Conservation (phyloP, 2,888 invertebrate species). For the Drosophila prostipennis region DNA sequence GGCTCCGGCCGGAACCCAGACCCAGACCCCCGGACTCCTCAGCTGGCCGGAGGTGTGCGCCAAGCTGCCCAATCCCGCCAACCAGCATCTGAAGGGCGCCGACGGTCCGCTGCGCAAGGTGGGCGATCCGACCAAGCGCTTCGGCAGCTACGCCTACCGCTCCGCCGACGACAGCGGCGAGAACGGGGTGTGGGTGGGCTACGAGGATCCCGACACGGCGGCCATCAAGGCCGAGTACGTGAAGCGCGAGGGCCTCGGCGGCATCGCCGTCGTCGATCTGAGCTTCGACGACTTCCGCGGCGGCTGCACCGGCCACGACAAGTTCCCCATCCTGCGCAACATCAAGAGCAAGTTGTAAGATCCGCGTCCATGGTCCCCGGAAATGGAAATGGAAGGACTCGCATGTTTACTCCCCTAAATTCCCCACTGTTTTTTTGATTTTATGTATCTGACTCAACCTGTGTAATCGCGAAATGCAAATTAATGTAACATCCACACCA, state of each 20-base stretch:
- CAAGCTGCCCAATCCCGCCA: slow-evolving; percentile 88
- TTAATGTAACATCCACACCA: slow-evolving; percentile 18
- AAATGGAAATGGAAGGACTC: too few species aligned
- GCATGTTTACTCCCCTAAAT: slow-evolving; percentile 1
- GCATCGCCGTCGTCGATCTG: slow-evolving; percentile 90
- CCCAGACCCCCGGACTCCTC: slow-evolving; percentile 88
- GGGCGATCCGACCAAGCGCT: slow-evolving; percentile 92
- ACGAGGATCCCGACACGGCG: slow-evolving; percentile 92
- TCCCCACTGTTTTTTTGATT: slow-evolving; percentile 7
- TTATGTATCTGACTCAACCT: slow-evolving; percentile 19
- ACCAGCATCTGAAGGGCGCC: slow-evolving; percentile 87
- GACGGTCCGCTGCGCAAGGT: slow-evolving; percentile 89
- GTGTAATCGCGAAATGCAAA: slow-evolving; percentile 27
- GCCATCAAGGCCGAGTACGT: slow-evolving; percentile 91
- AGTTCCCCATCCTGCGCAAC: slow-evolving; percentile 91
- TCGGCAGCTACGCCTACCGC: slow-evolving; percentile 91
- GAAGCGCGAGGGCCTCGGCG: slow-evolving; percentile 90
- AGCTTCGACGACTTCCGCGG: slow-evolving; percentile 93
- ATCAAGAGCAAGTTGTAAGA: slow-evolving; percentile 87
- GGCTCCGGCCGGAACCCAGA: slow-evolving; percentile 90
- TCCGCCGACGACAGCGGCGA: slow-evolving; percentile 88
- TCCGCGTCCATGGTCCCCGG: too few species aligned
- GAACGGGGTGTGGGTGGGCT: slow-evolving; percentile 92
- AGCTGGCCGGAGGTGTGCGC: slow-evolving; percentile 93
- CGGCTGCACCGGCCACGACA: slow-evolving; percentile 91